Percentiles rank a stretch among this genome's conserved stretches.
phyloP scores from a whole-genome alignment of 92 coral and sea anemone genomes.

The Meandrina meandrites region DNA sequence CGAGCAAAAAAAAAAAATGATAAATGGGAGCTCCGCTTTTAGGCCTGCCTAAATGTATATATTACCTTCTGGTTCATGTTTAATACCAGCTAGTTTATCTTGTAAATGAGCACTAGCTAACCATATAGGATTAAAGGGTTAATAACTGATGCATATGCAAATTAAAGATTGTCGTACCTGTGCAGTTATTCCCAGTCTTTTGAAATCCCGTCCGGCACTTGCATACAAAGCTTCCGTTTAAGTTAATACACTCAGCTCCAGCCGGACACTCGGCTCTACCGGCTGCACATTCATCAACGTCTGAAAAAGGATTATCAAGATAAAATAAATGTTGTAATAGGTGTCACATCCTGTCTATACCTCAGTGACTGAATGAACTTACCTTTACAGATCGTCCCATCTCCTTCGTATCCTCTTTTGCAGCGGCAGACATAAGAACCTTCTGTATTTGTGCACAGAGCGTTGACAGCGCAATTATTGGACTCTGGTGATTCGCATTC shows the following conservation, averaged over 20 bases:
- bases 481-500: constrained; percentile 31
- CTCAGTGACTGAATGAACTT: not conserved
- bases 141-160: not conserved
- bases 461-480: constrained; percentile 51
- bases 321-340: not conserved
- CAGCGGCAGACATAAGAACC: constrained; percentile 68
- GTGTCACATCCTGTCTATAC: not conserved
- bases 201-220: constrained; percentile 37
- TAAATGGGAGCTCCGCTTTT: too few relatives aligned
- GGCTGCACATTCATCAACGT: constrained; percentile 53
- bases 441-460: constrained; percentile 51
- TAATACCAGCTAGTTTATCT: too few relatives aligned
- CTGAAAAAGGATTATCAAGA: constrained; percentile 9
- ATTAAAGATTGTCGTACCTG: constrained; percentile 19
- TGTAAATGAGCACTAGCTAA: too few relatives aligned
- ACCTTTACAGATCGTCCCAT: constrained; percentile 58
- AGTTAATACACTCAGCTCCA: constrained; percentile 41
- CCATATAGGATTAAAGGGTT: too few relatives aligned
- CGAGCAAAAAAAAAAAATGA: too few relatives aligned
- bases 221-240: constrained; percentile 49
- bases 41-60: too few relatives aligned
- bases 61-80: too few relatives aligned
- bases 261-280: constrained; percentile 18
- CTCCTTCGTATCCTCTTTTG: constrained; percentile 53
- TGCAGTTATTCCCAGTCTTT: constrained; percentile 33